phyloP scores from a whole-genome alignment of 1,140 invertebrate species.

The Cydia fagiglandana region DNA sequence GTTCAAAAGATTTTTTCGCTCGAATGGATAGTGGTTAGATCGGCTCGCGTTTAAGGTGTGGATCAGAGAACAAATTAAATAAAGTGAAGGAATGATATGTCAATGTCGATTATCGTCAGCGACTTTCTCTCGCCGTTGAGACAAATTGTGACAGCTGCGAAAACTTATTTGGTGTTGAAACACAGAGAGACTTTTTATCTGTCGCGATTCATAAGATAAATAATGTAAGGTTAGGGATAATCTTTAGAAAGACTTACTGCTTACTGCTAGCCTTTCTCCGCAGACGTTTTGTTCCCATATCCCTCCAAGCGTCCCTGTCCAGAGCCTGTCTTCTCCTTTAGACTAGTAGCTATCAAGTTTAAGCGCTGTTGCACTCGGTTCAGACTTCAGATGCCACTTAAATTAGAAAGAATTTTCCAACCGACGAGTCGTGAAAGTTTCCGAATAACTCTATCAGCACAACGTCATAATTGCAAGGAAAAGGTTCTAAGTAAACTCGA shows the following conservation, averaged over 20 bases:
- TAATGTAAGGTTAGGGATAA: too few relatives aligned
- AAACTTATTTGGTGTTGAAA: conserved; percentile 17
- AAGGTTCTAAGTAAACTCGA: neutral
- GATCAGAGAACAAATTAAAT: conserved; percentile 29
- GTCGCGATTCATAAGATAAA: conserved; percentile 17
- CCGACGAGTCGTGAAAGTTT: conserved; percentile 7
- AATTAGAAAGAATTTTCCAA: neutral
- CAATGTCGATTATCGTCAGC: conserved; percentile 21
- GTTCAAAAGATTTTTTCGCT: conserved; percentile 24
- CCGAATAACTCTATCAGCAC: neutral
- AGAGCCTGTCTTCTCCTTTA: too few relatives aligned
- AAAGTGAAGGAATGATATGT: conserved; percentile 14
- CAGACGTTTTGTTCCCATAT: too few relatives aligned
- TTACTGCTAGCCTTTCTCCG: too few relatives aligned
- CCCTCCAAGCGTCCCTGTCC: too few relatives aligned
- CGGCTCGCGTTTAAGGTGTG: neutral
- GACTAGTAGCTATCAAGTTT: neutral
- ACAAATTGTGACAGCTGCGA: conserved; percentile 28
- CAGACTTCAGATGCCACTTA: conserved; percentile 8
- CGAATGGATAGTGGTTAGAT: conserved; percentile 20
- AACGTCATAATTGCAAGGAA: conserved; percentile 4
- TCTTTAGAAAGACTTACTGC: too few relatives aligned
- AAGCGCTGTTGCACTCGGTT: neutral
- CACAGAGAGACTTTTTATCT: conserved; percentile 21
- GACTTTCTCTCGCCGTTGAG: neutral